phyloP scores from a whole-genome alignment of 2,797 vertebrate genomes.

The Natrix natrix region DNA sequence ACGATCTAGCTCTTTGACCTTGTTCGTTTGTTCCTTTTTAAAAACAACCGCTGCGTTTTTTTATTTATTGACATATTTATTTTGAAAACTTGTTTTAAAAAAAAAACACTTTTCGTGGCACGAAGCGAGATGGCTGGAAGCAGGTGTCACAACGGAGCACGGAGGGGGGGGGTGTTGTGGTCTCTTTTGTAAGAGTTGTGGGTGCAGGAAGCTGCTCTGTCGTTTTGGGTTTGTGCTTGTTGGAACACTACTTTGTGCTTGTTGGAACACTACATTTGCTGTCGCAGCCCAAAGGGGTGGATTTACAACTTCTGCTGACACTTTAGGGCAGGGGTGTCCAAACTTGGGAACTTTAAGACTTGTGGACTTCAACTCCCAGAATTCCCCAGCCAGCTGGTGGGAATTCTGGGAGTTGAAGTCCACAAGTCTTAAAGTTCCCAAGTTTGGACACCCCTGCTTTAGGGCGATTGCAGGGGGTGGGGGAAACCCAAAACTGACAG shows the following conservation, averaged over 20 bases:
- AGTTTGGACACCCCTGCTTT: no score
- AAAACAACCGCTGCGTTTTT: not conserved
- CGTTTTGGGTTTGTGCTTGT: not conserved
- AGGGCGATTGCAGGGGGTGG: not conserved
- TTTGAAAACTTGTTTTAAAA: not conserved
- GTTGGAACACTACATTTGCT: no score
- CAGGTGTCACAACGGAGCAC: not conserved
- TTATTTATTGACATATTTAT: not conserved
- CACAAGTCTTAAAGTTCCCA: no score
- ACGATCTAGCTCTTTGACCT: not conserved
- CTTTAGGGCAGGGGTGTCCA: not conserved
- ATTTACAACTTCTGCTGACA: no score
- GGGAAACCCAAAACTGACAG: not conserved
- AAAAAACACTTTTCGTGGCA: not conserved
- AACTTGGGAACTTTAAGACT: no score
- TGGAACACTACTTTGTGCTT: not conserved
- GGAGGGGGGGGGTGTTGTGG: accelerated
- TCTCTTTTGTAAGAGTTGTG: not conserved
- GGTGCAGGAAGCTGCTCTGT: not conserved
- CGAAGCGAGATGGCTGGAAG: not conserved
- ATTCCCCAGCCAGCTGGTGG: no score
- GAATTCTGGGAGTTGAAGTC: no score
- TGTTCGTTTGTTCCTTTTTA: not conserved
- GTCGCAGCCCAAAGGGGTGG: not conserved
- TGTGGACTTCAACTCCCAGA: no score